These are phyloP conservation scores for Otolemur garnettii DNA, from an alignment of 2,113 vertebrate species.

Conservation along the genomic window DNA sequence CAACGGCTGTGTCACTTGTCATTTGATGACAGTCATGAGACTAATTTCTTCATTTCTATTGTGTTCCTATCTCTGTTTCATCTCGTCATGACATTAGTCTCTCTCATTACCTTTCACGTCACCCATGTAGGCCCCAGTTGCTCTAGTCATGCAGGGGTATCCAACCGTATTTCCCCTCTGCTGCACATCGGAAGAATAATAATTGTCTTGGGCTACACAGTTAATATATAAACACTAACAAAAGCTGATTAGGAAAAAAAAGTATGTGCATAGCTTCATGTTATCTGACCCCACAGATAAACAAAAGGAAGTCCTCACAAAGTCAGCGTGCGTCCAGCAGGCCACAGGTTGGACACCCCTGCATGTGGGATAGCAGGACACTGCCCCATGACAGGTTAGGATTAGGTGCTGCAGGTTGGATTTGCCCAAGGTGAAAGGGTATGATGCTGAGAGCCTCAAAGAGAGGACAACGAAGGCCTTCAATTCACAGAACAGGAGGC, in stretches of 20 bases:
- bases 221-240: too few relatives aligned
- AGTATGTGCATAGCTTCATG: too few relatives aligned
- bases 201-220: too few relatives aligned
- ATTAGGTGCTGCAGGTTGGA: not conserved
- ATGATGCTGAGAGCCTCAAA: not conserved
- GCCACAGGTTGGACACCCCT: too few relatives aligned
- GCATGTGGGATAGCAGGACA: not conserved
- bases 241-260: too few relatives aligned
- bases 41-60: not conserved
- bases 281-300: too few relatives aligned
- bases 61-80: not conserved
- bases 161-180: too few relatives aligned
- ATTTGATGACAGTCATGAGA: not conserved
- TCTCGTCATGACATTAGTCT: not conserved
- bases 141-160: not conserved
- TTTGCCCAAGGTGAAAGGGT: not conserved
- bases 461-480: not conserved
- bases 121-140: not conserved
- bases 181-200: too few relatives aligned
- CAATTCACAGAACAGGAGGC: not conserved
- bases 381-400: not conserved
- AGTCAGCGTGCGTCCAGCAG: too few relatives aligned
- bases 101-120: not conserved
- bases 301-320: too few relatives aligned
- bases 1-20: not conserved